Percentiles rank a stretch among this genome's conserved stretches.
Evolutionary conservation across 2,797 vertebrate species (phyloP).

Genomic region (Dicrostonyx torquatus): DNA sequence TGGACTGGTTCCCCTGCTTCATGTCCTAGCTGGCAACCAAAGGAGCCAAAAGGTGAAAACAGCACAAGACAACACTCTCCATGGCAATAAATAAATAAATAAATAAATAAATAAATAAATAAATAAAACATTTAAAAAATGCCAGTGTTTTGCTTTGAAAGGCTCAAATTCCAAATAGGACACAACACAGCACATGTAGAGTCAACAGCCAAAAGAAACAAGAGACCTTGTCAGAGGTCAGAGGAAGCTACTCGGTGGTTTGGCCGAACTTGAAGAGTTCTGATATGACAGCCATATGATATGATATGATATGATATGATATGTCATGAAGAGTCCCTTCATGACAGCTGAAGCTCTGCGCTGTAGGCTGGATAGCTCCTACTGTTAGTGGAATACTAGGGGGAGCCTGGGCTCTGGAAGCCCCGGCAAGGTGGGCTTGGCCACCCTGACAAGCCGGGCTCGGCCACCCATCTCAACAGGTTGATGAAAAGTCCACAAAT

Average conservation of each 20-base stretch:
- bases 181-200: not conserved
- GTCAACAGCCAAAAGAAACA: not conserved
- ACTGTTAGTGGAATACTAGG: not conserved
- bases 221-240: not conserved
- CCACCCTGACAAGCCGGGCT: not conserved
- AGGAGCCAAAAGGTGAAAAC: not conserved
- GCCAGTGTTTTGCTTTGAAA: not conserved
- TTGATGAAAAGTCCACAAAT: no score
- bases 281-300: no score
- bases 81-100: no score
- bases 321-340: no score
- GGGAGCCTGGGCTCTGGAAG: not conserved
- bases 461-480: not conserved
- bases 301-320: no score
- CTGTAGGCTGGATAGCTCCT: no score
- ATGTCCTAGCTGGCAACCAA: not conserved
- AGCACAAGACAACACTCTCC: not conserved
- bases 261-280: not conserved
- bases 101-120: no score
- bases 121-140: not conserved
- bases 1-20: not conserved
- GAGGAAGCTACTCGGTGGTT: not conserved
- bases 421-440: not conserved
- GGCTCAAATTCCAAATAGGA: not conserved
- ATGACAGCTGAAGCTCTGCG: not conserved